Evolutionary conservation across 2,113 vertebrate species (phyloP).

Genomic region (Nymphicus hollandicus): DNA sequence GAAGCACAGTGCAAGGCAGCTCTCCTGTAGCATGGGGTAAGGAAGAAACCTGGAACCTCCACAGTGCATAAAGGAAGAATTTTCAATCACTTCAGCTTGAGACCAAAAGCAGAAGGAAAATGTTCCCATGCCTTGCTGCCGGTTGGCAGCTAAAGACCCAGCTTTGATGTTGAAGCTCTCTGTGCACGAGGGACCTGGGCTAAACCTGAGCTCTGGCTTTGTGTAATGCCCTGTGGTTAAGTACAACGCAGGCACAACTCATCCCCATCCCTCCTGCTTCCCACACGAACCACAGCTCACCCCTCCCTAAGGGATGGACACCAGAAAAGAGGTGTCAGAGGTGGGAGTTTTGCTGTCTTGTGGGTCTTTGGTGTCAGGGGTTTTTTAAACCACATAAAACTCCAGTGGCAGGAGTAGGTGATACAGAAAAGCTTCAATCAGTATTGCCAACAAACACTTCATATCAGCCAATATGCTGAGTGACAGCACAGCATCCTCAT

Average conservation of each 20-base stretch:
- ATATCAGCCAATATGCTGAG: not conserved
- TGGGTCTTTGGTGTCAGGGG: not conserved
- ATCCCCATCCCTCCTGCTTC: not conserved
- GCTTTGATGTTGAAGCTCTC: not conserved
- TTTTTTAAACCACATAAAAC: not conserved
- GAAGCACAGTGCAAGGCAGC: not conserved
- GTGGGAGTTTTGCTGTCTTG: not conserved
- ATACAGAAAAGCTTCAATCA: not conserved
- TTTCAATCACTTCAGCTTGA: not conserved
- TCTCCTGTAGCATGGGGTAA: not conserved
- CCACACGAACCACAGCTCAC: not conserved
- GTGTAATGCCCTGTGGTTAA: accelerated
- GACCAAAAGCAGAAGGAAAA: not conserved
- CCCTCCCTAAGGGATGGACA: not conserved
- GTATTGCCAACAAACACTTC: not conserved
- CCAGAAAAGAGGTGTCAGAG: not conserved
- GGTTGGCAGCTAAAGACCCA: not conserved
- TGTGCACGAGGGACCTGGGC: not conserved
- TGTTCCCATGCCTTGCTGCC: not conserved
- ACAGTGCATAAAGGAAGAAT: not conserved
- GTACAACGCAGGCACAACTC: accelerated
- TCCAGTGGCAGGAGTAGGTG: not conserved
- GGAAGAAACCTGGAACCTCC: not conserved
- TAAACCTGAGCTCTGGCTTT: not conserved
- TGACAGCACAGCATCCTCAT: not conserved